Percentiles rank a stretch among this genome's conserved stretches.
phyloP scores from a whole-genome alignment of 2,888 invertebrate genomes.

The Hirtodrosophila cameraria region DNA sequence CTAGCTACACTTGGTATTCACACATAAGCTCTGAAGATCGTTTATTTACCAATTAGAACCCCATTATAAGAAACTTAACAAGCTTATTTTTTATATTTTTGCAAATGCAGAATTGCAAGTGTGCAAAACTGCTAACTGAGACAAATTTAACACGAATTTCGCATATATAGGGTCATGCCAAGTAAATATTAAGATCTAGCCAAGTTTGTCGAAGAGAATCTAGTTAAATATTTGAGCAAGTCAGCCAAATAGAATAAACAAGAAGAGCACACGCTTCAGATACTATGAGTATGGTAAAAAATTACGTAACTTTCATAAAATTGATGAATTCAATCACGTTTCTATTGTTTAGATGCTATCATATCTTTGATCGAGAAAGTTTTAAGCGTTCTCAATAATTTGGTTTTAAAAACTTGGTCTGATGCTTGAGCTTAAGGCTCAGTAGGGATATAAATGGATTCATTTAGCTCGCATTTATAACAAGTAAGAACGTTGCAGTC shows the following conservation, averaged over 20 bases:
- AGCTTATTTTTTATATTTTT: constrained; percentile 21
- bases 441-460: too few species aligned
- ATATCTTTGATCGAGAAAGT: constrained; percentile 45
- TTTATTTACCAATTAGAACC: constrained; percentile 63
- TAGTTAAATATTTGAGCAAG: constrained; percentile 31
- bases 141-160: constrained; percentile 54
- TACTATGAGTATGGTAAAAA: constrained; percentile 2
- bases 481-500: too few species aligned
- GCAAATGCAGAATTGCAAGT: constrained; percentile 51
- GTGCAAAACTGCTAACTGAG: constrained; percentile 58
- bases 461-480: too few species aligned
- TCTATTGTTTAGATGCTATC: constrained; percentile 4
- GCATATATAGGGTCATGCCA: constrained; percentile 20
- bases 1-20: not conserved
- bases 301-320: constrained; percentile 38
- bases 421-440: too few species aligned
- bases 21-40: constrained; percentile 1
- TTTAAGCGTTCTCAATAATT: constrained; percentile 12
- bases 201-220: constrained; percentile 17
- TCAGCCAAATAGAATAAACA: constrained; percentile 23
- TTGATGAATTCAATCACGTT: constrained; percentile 30
- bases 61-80: constrained; percentile 55
- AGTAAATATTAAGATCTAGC: constrained; percentile 13
- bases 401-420: too few species aligned
- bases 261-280: not conserved